A percentile compares a stretch with the other conserved stretches of the same genome.
Evolutionary conservation across 2,113 vertebrate species (phyloP).

Genomic region (Dasyprocta punctata): DNA sequence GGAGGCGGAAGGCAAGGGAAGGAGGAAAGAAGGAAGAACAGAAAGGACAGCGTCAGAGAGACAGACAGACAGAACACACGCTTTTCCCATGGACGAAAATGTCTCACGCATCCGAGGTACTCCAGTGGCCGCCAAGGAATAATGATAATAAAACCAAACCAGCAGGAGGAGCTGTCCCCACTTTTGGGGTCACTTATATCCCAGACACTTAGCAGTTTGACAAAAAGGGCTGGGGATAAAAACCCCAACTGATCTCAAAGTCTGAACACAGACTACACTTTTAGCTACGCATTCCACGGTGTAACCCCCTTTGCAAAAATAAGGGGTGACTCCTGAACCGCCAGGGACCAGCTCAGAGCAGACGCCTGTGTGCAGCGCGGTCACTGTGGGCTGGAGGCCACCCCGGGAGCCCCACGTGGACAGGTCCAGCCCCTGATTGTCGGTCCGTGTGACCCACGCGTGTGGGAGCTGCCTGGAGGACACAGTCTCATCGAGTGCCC

Average conservation of each 20-base stretch:
- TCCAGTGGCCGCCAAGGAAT: neutral
- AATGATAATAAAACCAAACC: neutral
- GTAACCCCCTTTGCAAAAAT: slow-evolving; percentile 43
- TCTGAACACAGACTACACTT: slow-evolving; percentile 13
- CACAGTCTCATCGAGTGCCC: no score
- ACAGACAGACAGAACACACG: neutral
- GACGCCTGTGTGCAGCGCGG: neutral
- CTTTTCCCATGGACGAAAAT: neutral
- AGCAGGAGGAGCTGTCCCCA: neutral
- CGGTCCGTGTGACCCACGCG: no score
- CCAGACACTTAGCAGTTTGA: slow-evolving; percentile 34
- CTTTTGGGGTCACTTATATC: slow-evolving; percentile 7
- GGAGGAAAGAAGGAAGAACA: neutral
- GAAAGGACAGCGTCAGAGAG: neutral
- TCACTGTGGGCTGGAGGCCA: no score
- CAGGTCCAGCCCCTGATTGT: no score
- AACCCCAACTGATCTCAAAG: neutral
- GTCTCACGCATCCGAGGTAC: neutral
- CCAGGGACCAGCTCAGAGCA: slow-evolving; percentile 16
- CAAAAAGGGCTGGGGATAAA: neutral
- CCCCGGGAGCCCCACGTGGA: no score
- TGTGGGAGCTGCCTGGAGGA: no score
- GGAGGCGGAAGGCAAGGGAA: neutral
- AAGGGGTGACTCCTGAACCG: slow-evolving; percentile 13
- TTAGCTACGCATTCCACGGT: neutral